Evolutionary conservation across 1,140 invertebrate genomes (phyloP), one percentile per base, ranked within the genome.

Genomic region (Venturia canescens): DNA sequence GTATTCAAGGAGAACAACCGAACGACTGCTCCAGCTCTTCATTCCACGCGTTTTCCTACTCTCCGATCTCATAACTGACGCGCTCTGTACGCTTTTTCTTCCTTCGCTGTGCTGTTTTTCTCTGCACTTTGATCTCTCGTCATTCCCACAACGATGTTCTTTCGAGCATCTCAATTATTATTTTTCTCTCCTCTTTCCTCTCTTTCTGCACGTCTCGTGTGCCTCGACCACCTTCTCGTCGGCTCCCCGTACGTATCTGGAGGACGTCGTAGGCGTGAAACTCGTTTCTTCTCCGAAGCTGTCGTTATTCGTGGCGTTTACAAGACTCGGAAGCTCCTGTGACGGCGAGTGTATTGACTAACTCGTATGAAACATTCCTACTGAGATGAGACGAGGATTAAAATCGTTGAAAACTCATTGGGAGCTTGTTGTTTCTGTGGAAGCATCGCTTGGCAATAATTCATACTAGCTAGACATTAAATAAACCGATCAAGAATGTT

Each of bases 1-100:
- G 78, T 60, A 80, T 80, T 80, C 79, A 80, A 80, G 71, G 69
- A 80, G 78, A 80, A 80, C 78, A 72, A 80, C 69, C 70, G 78
- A 60, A 60, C 48, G 60, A 80, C 69, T 71, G 50, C 31, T 31
- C 50, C 31, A 26, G 26, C 70, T 69, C 67, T 69, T 31, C 66
- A 21, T 31, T 69, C 66, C 26, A 69, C 27, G 48, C 3, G 48
- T 71, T 63, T 72, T 80, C 71, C 78, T 72, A 63, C 71, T 80
- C 50, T 80, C 27, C 26, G 23, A 69, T 69, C 66, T 26, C 60
- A 27, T 63, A 63, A 63, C 60, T 9, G 60, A 63, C 3, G 71
- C n/a, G n/a, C n/a, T n/a, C n/a, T n/a, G 34, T 15, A 74, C 9
- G 50, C 38, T 63, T 63, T 63, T 5, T 63, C 27, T 63, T 63